These are phyloP conservation scores for Scaptomyza tumidula DNA, from an alignment of 2,888 invertebrate species.

Conservation along the genomic window DNA sequence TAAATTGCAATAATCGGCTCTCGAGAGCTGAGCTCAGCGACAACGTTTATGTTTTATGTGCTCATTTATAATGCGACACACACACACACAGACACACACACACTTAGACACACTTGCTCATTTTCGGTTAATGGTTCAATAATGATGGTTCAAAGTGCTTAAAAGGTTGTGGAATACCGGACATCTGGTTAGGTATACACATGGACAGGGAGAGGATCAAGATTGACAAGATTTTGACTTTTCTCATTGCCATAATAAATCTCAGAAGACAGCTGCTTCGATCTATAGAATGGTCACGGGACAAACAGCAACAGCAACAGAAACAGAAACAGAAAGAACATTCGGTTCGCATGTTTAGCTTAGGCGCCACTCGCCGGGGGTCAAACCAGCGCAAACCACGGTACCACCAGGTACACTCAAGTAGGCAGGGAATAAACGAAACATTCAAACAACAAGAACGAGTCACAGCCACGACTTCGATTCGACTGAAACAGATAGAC, in stretches of 20 bases:
- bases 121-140: constrained; percentile 80
- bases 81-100: not conserved
- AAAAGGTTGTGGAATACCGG: constrained; percentile 74
- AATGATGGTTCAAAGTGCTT: constrained; percentile 72
- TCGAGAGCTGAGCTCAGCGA: constrained; percentile 65
- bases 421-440: no score
- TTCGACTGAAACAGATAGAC: constrained; percentile 71
- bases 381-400: constrained; percentile 45
- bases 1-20: constrained; percentile 83
- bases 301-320: not conserved
- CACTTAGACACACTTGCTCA: constrained; percentile 56
- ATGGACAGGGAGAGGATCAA: not conserved
- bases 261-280: constrained; percentile 45
- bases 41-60: constrained; percentile 81
- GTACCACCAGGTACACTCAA: not conserved
- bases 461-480: constrained; percentile 69
- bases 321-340: constrained; percentile 1
- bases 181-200: constrained; percentile 70
- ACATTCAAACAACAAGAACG: constrained; percentile 45
- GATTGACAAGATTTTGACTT: constrained; percentile 49
- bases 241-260: constrained; percentile 54
- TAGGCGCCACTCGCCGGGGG: constrained; percentile 74
- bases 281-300: constrained; percentile 26
- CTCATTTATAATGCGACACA: constrained; percentile 75
- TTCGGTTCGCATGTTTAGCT: constrained; percentile 58